These are phyloP conservation scores for Sesia apiformis DNA, from an alignment of 2,888 invertebrate genomes.

Conservation along the genomic window DNA sequence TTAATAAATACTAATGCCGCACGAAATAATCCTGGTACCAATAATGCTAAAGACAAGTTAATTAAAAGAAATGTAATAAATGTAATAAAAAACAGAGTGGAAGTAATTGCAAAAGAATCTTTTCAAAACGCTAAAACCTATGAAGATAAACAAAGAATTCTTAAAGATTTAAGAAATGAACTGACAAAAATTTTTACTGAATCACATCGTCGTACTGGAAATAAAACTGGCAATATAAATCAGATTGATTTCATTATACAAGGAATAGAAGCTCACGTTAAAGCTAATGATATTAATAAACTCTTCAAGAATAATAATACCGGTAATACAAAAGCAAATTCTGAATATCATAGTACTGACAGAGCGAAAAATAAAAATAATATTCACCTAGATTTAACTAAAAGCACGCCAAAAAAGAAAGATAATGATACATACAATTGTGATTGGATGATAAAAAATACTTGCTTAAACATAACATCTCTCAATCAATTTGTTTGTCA, in stretches of 20 bases:
- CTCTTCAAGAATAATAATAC: neutral
- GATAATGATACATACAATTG: slow-evolving; percentile 16
- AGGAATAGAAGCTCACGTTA: neutral
- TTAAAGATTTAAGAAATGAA: slow-evolving; percentile 20
- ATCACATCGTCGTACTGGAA: neutral
- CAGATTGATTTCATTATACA: slow-evolving; percentile 7
- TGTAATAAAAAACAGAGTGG: slow-evolving; percentile 19
- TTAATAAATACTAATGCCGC: no score
- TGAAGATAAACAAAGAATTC: slow-evolving; percentile 18
- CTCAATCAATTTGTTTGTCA: slow-evolving; percentile 33
- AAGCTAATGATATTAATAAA: neutral
- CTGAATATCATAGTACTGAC: no score
- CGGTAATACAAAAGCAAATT: neutral
- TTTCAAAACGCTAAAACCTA: slow-evolving; percentile 17
- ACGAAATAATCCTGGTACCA: neutral
- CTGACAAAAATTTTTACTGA: slow-evolving; percentile 7
- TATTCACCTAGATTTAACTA: neutral
- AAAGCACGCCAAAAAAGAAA: slow-evolving; percentile 1
- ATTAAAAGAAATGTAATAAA: neutral
- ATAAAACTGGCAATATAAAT: neutral
- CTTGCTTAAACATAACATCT: slow-evolving; percentile 30
- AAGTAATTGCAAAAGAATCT: slow-evolving; percentile 19
- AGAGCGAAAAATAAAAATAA: no score
- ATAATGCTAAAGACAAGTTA: neutral
- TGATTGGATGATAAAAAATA: slow-evolving; percentile 15